phyloP scores from a whole-genome alignment of 1,140 invertebrate species.

The Sitophilus oryzae region DNA sequence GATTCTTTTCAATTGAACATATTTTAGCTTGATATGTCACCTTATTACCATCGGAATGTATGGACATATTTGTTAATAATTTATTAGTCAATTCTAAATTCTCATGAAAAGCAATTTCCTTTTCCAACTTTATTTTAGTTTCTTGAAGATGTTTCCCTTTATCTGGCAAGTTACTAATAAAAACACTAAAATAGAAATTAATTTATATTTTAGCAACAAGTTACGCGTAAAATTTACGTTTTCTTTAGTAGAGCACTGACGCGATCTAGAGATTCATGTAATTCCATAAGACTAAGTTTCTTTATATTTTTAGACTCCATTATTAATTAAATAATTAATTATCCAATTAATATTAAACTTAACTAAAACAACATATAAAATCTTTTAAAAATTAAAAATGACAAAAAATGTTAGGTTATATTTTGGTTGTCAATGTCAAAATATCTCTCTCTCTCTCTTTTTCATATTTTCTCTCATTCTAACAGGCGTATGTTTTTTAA shows the following conservation, averaged over 20 bases:
- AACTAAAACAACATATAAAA: background rate
- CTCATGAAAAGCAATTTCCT: background rate
- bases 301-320: background rate
- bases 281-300: background rate
- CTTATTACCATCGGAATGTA: background rate
- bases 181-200: background rate
- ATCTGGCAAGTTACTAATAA: background rate
- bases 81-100: background rate
- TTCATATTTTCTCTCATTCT: background rate
- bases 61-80: background rate
- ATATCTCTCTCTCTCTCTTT: background rate
- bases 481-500: background rate
- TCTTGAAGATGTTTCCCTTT: background rate
- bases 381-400: background rate
- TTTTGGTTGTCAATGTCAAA: too few species aligned
- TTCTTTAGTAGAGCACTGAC: background rate
- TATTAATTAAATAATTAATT: background rate
- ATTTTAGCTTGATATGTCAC: background rate
- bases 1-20: background rate
- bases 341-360: background rate
- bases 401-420: too few species aligned
- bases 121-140: background rate
- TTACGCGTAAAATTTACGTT: background rate
- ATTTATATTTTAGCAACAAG: background rate
- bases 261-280: background rate